Evolutionary conservation across 2,797 vertebrate genomes (phyloP), one percentile per base, ranked within the genome.

Genomic region (Hoplostethus mediterraneus): DNA sequence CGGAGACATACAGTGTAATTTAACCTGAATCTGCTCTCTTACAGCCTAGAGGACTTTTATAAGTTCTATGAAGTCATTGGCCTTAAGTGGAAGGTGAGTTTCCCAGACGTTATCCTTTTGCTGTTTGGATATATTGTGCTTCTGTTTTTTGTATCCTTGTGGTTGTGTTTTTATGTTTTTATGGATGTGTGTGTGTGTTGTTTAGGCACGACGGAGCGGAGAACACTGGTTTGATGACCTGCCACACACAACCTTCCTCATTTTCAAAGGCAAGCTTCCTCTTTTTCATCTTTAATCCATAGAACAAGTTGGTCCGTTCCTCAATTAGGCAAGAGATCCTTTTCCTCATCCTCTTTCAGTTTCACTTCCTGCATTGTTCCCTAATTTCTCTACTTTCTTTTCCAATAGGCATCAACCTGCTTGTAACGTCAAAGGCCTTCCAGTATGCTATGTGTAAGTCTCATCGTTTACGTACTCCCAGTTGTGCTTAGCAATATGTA

Each of bases 201-300:
- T 44, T 17, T 84, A 99, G 98, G 95, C 97, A 0, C 95, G 97
- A 59, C 95, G 93, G 57, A 98, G 95, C 71, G 93, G 96, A 0
- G 97, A 98, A 63, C 94, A 98, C 81, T 99, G 98, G 98, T 99
- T 99, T 79, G 97, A 99, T 70, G 98, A 99, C 58, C 96, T 99
- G 49, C 97, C 98, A 21, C 94, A 95, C 59, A 98, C 97, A 0
- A 95, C 97, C 0, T 96, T 98, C 90, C 95, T 99, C 62, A 99
- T 99, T 83, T 98, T 99, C 73, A 99, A 98, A 96, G 98, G 98
- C 94, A 87, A 75, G 64, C 70, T 81, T 58, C 81, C 31, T 17
- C 5, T 63, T 16, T 69, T 55, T 25, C 31, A 62, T 2, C 51
- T 63, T 47, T 7, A n/a, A 0, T 30, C 61, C 7, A 1, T 48